A percentile compares a stretch with the other conserved stretches of the same genome.
Evolutionary conservation across 1,140 invertebrate genomes (phyloP).

Genomic region (Thereuonema tuberculata): DNA sequence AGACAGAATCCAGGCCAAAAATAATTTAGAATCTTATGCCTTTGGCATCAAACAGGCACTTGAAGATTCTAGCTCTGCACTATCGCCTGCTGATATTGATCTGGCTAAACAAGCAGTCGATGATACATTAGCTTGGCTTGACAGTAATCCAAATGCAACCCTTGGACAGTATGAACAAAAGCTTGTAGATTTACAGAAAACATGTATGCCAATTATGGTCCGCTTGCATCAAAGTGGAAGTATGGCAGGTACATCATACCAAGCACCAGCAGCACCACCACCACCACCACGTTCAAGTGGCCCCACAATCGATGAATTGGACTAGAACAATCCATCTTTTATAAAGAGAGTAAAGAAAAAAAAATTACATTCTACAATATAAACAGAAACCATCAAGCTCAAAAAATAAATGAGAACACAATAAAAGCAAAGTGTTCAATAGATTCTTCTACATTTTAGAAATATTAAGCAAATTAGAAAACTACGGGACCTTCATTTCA

Average conservation of each 20-base stretch:
- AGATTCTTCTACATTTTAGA: no score
- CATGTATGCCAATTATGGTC: background rate
- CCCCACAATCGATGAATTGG: conserved; percentile 23
- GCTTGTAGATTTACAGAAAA: background rate
- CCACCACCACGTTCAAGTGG: no score
- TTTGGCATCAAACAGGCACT: background rate
- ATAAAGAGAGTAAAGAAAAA: no score
- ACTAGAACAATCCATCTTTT: no score
- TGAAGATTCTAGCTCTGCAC: background rate
- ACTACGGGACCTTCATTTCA: no score
- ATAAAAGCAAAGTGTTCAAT: no score
- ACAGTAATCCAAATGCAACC: background rate
- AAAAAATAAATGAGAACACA: no score
- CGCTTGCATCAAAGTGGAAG: background rate
- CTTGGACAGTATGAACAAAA: background rate
- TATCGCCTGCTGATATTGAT: background rate
- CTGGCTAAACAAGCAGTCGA: background rate
- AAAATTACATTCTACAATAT: no score
- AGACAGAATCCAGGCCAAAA: conserved; percentile 22
- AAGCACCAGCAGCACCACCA: no score
- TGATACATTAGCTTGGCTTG: background rate
- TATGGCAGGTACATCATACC: background rate
- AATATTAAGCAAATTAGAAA: no score
- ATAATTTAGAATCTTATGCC: conserved; percentile 4
- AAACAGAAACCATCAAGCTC: no score